Percentiles rank a stretch among this genome's conserved stretches.
These are phyloP conservation scores for Austrofundulus limnaeus DNA, from an alignment of 2,113 vertebrate genomes.

Conservation along the genomic window DNA sequence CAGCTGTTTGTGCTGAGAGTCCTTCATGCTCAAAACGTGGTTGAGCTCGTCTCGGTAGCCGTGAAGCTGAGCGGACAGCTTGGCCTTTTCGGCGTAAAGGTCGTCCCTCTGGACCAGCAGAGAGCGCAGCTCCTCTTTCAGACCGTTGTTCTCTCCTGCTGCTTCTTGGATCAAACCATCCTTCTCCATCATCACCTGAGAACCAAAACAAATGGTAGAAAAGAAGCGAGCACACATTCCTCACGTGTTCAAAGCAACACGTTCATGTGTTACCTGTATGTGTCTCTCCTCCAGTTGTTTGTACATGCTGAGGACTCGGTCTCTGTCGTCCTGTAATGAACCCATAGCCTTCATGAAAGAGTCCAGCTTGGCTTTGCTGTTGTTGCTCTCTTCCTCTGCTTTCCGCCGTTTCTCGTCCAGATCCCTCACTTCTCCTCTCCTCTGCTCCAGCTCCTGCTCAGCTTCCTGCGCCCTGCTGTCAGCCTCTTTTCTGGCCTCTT, in stretches of 20 bases:
- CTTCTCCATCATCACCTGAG: conserved; percentile 87
- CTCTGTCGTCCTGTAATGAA: conserved; percentile 92
- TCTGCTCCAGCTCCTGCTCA: conserved; percentile 81
- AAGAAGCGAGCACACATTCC: neutral
- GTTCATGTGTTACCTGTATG: conserved; percentile 67
- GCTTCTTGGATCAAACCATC: conserved; percentile 93
- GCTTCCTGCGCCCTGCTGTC: conserved; percentile 78
- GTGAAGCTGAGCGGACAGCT: conserved; percentile 87
- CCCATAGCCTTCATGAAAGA: conserved; percentile 93
- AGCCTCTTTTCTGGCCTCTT: conserved; percentile 81
- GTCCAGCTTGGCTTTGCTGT: conserved; percentile 83
- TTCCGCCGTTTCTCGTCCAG: conserved; percentile 79
- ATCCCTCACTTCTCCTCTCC: conserved; percentile 69
- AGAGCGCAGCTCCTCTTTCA: conserved; percentile 88
- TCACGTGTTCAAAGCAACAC: neutral
- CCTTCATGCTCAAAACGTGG: conserved; percentile 91
- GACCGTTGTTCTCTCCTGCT: conserved; percentile 89
- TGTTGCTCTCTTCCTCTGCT: conserved; percentile 81
- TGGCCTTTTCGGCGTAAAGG: conserved; percentile 91
- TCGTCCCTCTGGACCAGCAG: conserved; percentile 88
- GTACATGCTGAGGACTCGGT: conserved; percentile 85
- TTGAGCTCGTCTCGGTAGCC: conserved; percentile 90
- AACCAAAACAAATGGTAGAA: conserved; percentile 4
- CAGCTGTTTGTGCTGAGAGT: conserved; percentile 91
- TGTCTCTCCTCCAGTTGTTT: conserved; percentile 91